Evolutionary conservation across 2,113 vertebrate species (phyloP), one percentile per base, ranked within the genome.

Genomic region (Lepisosteus oculatus): DNA sequence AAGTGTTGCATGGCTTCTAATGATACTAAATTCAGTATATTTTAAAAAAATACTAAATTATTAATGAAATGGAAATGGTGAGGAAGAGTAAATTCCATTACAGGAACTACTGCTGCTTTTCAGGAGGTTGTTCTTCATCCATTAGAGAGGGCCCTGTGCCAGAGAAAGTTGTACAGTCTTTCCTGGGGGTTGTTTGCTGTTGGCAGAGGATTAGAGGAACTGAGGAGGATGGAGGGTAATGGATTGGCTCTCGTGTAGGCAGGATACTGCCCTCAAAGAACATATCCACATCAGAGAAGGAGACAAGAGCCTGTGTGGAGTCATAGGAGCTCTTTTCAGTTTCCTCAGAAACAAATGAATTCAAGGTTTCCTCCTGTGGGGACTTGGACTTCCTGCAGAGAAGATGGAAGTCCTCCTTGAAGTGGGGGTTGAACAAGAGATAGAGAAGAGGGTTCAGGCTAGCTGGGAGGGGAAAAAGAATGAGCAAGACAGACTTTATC

Each of bases 381-480:
- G 85, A 69, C 61, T 89, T 90, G 6, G 88, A 73, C 69, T 79
- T 70, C 75, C 86, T 80, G 82, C 89, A 89, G 69, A 95, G 91
- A 69, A 94, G 86, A 73, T 91, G 90, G 55, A 94, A 85, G 76
- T 96, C 94, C 63, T 95, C 93, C 80, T 93, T 89, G 82, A 87
- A 92, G 81, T 92, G 93, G 2, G 92, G 92, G 74, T 93, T 95
- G 90, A 96, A 96, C 69, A 98, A 88, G 57, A 97, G 87, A 81
- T 97, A 98, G 69, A 99, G 93, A 83, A 98, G 80, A 0, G 96
- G 96, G 83, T 97, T 98, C 73, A 99, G 90, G 85, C 96, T 96
- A 69, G 96, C 92, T 0, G 97, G 96, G 78, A 98, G 86, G 0
- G 97, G 97, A 80, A 96, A 88, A 4, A 96, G 93, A 74, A 98